A percentile compares a stretch with the other conserved stretches of the same genome.
Evolutionary conservation across 2,797 vertebrate genomes (phyloP).

Genomic region (Numenius phaeopus): DNA sequence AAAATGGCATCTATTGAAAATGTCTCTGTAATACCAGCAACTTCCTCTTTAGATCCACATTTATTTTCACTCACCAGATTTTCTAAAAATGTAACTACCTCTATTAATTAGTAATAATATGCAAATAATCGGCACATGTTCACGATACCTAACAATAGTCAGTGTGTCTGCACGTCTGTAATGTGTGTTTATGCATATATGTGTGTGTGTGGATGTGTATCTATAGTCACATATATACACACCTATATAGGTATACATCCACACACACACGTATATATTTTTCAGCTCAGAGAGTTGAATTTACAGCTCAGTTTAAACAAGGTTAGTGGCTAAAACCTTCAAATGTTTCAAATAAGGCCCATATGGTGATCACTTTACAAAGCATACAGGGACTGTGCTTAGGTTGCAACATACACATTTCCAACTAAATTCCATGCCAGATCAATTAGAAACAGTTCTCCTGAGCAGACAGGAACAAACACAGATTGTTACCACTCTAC

Average conservation of each 20-base stretch:
- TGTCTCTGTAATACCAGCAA: background rate
- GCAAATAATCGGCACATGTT: background rate
- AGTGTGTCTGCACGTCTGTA: background rate
- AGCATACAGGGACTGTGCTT: conserved; percentile 78
- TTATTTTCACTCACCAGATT: background rate
- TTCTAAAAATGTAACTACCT: background rate
- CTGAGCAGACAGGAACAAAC: conserved; percentile 79
- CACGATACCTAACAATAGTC: background rate
- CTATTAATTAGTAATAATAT: conserved; percentile 38
- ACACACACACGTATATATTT: too few relatives aligned
- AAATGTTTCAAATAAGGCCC: conserved; percentile 80
- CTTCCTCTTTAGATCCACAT: background rate
- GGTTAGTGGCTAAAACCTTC: conserved; percentile 77
- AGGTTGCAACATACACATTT: conserved; percentile 79
- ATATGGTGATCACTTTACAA: conserved; percentile 82
- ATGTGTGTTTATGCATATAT: background rate
- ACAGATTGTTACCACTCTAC: conserved; percentile 76
- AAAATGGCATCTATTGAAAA: conserved; percentile 41
- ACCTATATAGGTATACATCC: background rate
- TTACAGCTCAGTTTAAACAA: conserved; percentile 76
- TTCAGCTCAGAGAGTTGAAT: conserved; percentile 37
- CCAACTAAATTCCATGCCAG: conserved; percentile 83
- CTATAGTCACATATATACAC: background rate
- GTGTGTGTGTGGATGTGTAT: background rate
- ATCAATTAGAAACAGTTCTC: conserved; percentile 85